These are phyloP conservation scores for Heliconius hewitsoni DNA, from an alignment of 1,140 invertebrate genomes.

Conservation along the genomic window DNA sequence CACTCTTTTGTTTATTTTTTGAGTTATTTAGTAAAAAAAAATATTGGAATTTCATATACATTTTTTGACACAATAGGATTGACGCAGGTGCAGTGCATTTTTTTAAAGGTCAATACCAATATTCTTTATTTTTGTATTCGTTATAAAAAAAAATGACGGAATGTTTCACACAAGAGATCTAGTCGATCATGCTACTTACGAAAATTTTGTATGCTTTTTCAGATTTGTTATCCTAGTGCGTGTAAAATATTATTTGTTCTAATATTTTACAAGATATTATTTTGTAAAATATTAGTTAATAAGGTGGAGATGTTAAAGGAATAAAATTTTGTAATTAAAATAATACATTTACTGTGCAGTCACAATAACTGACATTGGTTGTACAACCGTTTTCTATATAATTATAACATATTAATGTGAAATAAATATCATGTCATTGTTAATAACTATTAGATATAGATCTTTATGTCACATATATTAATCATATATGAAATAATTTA, in stretches of 20 bases:
- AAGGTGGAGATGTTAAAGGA: conserved; percentile 14
- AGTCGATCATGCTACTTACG: too few species aligned
- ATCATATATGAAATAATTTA: not conserved
- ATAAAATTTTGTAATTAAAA: conserved; percentile 15
- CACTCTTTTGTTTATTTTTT: not conserved
- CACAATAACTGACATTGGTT: conserved; percentile 14
- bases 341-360: conserved; percentile 37
- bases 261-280: too few species aligned
- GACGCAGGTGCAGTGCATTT: not conserved
- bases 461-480: not conserved
- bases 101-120: not conserved
- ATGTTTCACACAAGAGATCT: too few species aligned
- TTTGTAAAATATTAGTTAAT: too few species aligned
- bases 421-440: not conserved
- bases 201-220: too few species aligned
- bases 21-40: too few species aligned
- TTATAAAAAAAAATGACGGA: too few species aligned
- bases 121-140: too few species aligned
- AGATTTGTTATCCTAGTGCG: too few species aligned
- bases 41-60: too few species aligned
- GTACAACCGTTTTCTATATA: not conserved
- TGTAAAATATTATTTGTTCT: not conserved
- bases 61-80: too few species aligned
- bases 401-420: not conserved
- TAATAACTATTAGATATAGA: not conserved